Base-by-base conservation (phyloP, 2,888 invertebrate species). In the Mesorhabditis sp. region DNA sequence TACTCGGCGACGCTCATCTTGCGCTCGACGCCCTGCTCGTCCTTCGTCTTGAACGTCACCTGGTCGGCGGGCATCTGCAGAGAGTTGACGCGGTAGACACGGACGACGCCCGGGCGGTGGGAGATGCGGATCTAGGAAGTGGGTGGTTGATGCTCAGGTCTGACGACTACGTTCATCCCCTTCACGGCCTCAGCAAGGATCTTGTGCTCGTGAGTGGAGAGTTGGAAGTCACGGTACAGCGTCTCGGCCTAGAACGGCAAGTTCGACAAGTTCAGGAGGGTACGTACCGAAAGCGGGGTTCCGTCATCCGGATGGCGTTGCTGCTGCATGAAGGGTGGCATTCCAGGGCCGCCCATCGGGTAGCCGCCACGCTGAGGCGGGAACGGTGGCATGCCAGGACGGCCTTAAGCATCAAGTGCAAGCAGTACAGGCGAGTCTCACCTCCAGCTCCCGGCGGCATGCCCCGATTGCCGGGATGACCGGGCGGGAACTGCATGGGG, bases 11-110 rank as follows among this genome's bases (percentile, higher is more conserved):
- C 83, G 7, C 79, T 79, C 69, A 76, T 75, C 64, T 72, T 74
- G 50, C 73, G 72, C 67, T 77, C 76, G 6, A 68, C 62, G 4
- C 77, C 81, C n/a, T 74, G 74, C 58, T 77, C 78, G 64, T 71
- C 71, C 4, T 70, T 70, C 64, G 73, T 76, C 65, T 75, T 76
- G 76, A 80, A 78, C 63, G 73, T 75, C 43, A 82, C 72, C 68
- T 77, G 76, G 45, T 82, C 80, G 61, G 82, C 82, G 10, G 79
- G 75, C 64, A 76, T 73, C 58, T 78, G 75, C 28, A 83, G 75
- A 43, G 74, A 76, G 76, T 82, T 83, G 65, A 83, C 80, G 13
- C 79, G 75, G 73, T 82, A 83, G 68, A 83, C 83, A 50, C 83
- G 78, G 41, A 80, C 75, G 28, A 77, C 77, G 62, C 74, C 74